Percentiles rank a stretch among this genome's conserved stretches.
These are phyloP conservation scores for Larimichthys polyactis DNA, from an alignment of 2,113 vertebrate species.

Conservation along the genomic window DNA sequence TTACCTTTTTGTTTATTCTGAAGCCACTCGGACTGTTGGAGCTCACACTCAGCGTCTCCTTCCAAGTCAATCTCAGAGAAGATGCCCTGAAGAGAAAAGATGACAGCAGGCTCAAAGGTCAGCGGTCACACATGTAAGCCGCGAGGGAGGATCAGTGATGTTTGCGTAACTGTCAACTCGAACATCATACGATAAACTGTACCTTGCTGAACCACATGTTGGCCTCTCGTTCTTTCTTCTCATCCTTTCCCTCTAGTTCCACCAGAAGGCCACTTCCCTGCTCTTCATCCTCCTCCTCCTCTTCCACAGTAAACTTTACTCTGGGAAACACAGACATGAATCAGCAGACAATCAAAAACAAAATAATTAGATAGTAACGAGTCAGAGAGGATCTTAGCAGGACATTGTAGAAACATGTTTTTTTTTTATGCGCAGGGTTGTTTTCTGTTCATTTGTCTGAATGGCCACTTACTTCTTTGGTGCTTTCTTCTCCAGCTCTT, in stretches of 20 bases:
- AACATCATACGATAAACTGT: slow-evolving; percentile 9
- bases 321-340: slow-evolving; percentile 57
- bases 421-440: accelerated
- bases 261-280: slow-evolving; percentile 88
- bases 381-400: too few relatives aligned
- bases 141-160: neutral
- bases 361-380: neutral
- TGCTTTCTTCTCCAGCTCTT: slow-evolving; percentile 64
- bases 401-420: too few relatives aligned
- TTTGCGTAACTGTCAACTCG: neutral
- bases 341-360: neutral
- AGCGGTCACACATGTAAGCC: neutral
- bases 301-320: slow-evolving; percentile 76
- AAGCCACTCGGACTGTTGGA: slow-evolving; percentile 88
- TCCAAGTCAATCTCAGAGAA: slow-evolving; percentile 91
- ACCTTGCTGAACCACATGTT: slow-evolving; percentile 97
- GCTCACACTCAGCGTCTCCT: slow-evolving; percentile 89
- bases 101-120: neutral
- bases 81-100: slow-evolving; percentile 82
- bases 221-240: slow-evolving; percentile 86
- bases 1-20: slow-evolving; percentile 73
- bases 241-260: slow-evolving; percentile 88
- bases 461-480: slow-evolving; percentile 68
- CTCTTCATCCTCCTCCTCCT: slow-evolving; percentile 73
- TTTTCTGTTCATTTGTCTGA: neutral